Evolutionary conservation across 2,888 invertebrate species (phyloP).

Genomic region (Camptogramma bilineatum): DNA sequence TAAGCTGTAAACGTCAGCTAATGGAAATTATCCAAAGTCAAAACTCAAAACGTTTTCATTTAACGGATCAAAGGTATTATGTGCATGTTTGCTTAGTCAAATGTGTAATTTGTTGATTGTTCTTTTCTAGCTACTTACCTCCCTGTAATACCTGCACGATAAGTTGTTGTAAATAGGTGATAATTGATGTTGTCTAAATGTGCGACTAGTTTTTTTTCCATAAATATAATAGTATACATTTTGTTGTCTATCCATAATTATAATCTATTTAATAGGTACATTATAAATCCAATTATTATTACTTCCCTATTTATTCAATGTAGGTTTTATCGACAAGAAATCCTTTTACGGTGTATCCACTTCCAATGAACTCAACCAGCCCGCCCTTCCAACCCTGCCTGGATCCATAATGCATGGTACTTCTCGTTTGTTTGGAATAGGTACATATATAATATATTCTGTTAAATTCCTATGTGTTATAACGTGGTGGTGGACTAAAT

Average conservation of each 20-base stretch:
- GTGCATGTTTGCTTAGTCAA: conserved; percentile 29
- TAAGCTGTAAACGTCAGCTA: conserved; percentile 18
- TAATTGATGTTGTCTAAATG: not conserved
- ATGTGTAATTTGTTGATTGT: conserved; percentile 27
- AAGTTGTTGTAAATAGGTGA: not conserved
- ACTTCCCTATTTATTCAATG: not conserved
- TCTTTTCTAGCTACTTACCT: conserved; percentile 16
- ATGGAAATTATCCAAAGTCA: conserved; percentile 45
- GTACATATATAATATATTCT: no score
- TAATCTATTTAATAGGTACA: not conserved
- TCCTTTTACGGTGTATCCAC: not conserved
- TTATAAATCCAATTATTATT: no score
- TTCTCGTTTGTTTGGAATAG: no score
- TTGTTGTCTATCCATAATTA: not conserved
- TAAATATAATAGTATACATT: not conserved
- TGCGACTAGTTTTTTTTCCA: not conserved
- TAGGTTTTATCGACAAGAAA: not conserved
- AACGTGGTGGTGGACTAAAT: no score
- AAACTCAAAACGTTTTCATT: conserved; percentile 39
- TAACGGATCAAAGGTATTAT: conserved; percentile 46
- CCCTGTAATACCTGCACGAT: conserved; percentile 18
- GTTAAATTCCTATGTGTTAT: no score
- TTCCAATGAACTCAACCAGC: not conserved
- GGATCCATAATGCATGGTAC: no score
- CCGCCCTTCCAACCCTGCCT: not conserved